Evolutionary conservation across 2,797 vertebrate genomes (phyloP), one percentile per base, ranked within the genome.

Genomic region (Channallabes apus): DNA sequence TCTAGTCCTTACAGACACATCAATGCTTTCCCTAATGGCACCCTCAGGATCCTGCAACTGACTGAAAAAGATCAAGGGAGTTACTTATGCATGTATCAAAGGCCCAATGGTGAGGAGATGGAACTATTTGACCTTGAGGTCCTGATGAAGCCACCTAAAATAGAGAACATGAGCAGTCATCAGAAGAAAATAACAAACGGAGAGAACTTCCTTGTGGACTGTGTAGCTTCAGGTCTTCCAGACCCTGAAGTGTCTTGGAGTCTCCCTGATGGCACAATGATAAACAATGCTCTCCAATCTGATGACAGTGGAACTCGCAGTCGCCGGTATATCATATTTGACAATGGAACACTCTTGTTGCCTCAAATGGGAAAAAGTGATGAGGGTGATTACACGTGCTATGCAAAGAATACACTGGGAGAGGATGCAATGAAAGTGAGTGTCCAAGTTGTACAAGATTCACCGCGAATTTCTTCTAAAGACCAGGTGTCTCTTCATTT

Each of bases 371-470:
- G 90, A 61, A 94, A 94, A 91, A 93, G 87, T 27, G 95, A 96
- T 22, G 95, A 96, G 86, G 95, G 96, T 0, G 94, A 96, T 89
- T 96, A 96, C 85, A 96, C 94, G 24, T 96, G 96, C 83, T 93
- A 94, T 27, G 95, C 95, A 24, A 94, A 94, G 79, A 96, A 96
- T 86, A 93, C 94, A 86, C 90, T 96, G 14, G 96, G 95, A 61
- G 94, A 93, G 87, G 96, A 95, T 18, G 94, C 95, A 88, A 94
- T 92, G 91, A 95, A 93, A 90, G 91, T 96, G 18, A 95, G 89
- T 2, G 91, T 96, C 46, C 93, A 88, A 88, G 92, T 96, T 62
- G 91, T 90, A 64, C 92, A 93, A 7, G 92, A 93, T 67, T 90
- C 91, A 87, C 94, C 94, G 6, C 91, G 85, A 75, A 94, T 94